Base-by-base conservation (phyloP, 1,140 invertebrate genomes). In the Eurosta solidaginis region DNA sequence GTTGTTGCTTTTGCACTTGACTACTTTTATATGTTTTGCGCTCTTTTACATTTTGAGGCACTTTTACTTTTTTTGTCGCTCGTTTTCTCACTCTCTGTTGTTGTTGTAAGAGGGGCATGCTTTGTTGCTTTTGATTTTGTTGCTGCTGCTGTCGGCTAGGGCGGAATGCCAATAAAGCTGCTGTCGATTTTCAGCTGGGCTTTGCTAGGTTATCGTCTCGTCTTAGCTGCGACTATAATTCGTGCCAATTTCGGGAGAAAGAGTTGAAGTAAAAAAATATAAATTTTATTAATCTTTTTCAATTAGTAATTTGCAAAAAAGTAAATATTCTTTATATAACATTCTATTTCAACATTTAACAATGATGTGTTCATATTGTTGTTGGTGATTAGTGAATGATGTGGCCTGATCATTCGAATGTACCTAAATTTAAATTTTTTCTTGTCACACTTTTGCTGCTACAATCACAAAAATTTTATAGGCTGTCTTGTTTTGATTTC, bases 161-260 rank as follows among this genome's bases (percentile, higher is more conserved):
- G 75, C 80, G 49, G 76, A 80, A 83, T 40, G 59, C 59, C 59
- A 68, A 40, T 68, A 68, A 68, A 68, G 59, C 59, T 68, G 59
- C 59, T 68, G 59, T 68, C 77, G 82, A 87, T 82, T 87, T 87
- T 87, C 86, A 87, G 86, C 86, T 87, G 82, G 84, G 81, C 85
- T 87, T 87, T 63, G 82, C 82, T 79, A 85, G 82, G 82, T 84
- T 85, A 86, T 87, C 86, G 82, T 87, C 85, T 83, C 86, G 86
- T 81, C 86, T 86, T 86, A 85, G 84, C 80, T 86, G 86, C 78
- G 84, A 85, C 85, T 87, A 79, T 27, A 82, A 49, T 78, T n/a
- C 52, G 12, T 29, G 10, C 9, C 12, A 12, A 59, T 33, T 68
- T 9, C n/a, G 4, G 54, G n/a, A n/a, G n/a, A n/a, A n/a, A n/a